These are phyloP conservation scores for Arctopsyche grandis DNA, from an alignment of 1,140 invertebrate genomes.

Conservation along the genomic window DNA sequence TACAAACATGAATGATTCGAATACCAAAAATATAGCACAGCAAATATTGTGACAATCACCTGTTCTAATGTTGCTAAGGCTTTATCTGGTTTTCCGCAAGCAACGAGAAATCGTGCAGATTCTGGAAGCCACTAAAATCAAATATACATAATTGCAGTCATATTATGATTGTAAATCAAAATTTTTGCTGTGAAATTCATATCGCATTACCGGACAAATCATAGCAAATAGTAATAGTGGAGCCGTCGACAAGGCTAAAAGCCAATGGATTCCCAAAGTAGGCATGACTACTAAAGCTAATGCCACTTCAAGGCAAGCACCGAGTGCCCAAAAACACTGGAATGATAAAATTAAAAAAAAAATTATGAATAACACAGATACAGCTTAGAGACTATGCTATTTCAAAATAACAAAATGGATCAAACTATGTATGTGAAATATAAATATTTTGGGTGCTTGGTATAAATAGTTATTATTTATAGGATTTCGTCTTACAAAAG, in stretches of 20 bases:
- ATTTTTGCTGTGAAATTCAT: background rate
- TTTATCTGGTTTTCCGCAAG: constrained; percentile 85
- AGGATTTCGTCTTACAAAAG: no score
- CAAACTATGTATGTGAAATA: no score
- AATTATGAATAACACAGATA: background rate
- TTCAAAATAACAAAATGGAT: no score
- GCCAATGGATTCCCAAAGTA: constrained; percentile 89
- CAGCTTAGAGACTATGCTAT: no score
- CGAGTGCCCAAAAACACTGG: constrained; percentile 95
- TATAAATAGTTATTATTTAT: no score
- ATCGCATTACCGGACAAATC: constrained; percentile 76
- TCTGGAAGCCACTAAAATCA: constrained; percentile 88
- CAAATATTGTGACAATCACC: constrained; percentile 60
- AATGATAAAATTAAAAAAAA: no score
- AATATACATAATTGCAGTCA: background rate
- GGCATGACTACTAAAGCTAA: constrained; percentile 93
- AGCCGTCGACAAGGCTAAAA: constrained; percentile 87
- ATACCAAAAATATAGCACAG: background rate
- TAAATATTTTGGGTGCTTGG: constrained; percentile 2
- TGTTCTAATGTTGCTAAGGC: constrained; percentile 85
- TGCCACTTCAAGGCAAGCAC: constrained; percentile 91
- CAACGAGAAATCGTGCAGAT: constrained; percentile 89
- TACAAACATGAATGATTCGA: constrained; percentile 5
- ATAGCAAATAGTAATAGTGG: constrained; percentile 87
- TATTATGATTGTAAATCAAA: constrained; percentile 23